A percentile compares a stretch with the other conserved stretches of the same genome.
Evolutionary conservation across 2,797 vertebrate genomes (phyloP).

Genomic region (Pseudopleuronectes americanus): DNA sequence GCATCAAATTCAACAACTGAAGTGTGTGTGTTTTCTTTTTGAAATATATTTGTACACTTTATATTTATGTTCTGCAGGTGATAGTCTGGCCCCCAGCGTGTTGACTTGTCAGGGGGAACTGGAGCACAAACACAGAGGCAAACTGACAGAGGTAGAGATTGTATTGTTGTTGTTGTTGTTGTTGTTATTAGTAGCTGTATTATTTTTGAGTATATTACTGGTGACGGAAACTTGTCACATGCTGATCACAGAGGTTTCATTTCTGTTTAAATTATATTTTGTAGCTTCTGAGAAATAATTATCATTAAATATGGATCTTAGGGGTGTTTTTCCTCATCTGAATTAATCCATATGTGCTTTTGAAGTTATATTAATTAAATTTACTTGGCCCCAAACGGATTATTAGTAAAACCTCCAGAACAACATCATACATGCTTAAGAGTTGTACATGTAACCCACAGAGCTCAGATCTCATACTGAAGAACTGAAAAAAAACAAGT

Average conservation of each 20-base stretch:
- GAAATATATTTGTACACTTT: background rate
- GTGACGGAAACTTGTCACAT: background rate
- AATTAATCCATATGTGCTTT: too few species aligned
- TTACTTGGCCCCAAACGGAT: background rate
- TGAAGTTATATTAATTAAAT: background rate
- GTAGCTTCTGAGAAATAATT: too few species aligned
- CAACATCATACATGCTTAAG: background rate
- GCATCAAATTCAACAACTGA: background rate
- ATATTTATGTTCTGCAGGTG: slow-evolving; percentile 57
- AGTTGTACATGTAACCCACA: background rate
- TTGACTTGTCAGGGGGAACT: slow-evolving; percentile 54
- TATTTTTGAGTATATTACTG: too few species aligned
- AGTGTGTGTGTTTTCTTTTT: background rate
- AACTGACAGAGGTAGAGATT: slow-evolving; percentile 56
- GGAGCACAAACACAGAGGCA: slow-evolving; percentile 47
- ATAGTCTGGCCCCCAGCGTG: slow-evolving; percentile 58
- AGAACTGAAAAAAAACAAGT: background rate
- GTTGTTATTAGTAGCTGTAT: too few species aligned
- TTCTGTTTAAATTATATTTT: too few species aligned
- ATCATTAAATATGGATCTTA: background rate
- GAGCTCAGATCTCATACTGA: background rate
- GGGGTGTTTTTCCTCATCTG: background rate
- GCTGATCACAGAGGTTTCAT: too few species aligned
- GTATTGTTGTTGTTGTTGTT: background rate
- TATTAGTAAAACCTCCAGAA: background rate